Base-by-base conservation (phyloP, 2,888 invertebrate genomes). In the Drosophila rellima region DNA sequence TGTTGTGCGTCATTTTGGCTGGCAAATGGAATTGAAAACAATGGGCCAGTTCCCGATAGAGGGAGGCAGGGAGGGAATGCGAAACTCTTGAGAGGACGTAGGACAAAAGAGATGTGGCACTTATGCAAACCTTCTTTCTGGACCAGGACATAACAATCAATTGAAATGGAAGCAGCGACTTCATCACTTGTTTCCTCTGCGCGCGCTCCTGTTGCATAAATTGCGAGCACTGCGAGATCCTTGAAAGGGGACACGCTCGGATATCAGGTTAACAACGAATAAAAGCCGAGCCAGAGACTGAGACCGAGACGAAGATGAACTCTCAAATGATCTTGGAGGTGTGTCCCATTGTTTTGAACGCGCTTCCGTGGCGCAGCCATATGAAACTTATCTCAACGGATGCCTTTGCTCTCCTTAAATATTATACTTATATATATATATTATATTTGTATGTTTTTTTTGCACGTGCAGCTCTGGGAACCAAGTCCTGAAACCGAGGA, bases 131-230 rank as follows among this genome's bases (percentile, higher is more conserved):
- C 68, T 63, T 23, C 50, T 65, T 61, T 54, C 26, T 26, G 55
- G 51, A 61, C 47, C 76, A 76, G 78, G 81, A 83, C 68, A 78
- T 48, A 66, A 68, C 80, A 77, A 80, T 76, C 80, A 84, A 82
- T 87, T 78, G 87, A 83, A 79, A 86, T 88, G 85, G 76, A 90
- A 88, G 85, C 90, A 88, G 85, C 91, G 91, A 91, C 91, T 91
- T 91, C 91, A 91, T 91, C 91, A 91, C 91, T 91, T 91, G 91
- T 90, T 91, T 82, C 82, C 89, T 86, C 72, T 82, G 61, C 77
- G 78, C 61, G 57, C 79, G 65, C 77, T 88, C 83, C 88, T 85
- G 84, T 87, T 88, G 88, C 88, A 86, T 78, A 74, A 81, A 79
- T 75, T 70, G 63, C 68, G 63, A 71, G 59, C 72, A 80, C 64